These are phyloP conservation scores for Dryococelus australis DNA, from an alignment of 2,888 invertebrate species.

Conservation along the genomic window DNA sequence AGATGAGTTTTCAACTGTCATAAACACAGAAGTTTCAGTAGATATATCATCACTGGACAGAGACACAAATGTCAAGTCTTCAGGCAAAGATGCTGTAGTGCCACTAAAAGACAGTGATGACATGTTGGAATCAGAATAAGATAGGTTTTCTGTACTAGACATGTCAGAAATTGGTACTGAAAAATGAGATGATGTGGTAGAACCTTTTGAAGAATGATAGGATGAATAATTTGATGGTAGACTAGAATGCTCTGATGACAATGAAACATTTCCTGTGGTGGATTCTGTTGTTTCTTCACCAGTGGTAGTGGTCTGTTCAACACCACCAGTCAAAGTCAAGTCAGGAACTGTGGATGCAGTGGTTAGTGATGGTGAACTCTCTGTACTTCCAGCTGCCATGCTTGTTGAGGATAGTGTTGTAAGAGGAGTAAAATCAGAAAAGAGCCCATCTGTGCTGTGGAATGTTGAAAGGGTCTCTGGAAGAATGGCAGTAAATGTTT, in stretches of 20 bases:
- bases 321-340: not conserved
- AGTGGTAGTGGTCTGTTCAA: not conserved
- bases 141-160: not conserved
- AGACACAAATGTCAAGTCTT: not conserved
- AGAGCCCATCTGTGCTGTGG: slow-evolving; percentile 32
- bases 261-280: not conserved
- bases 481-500: not conserved
- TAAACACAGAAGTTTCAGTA: not conserved
- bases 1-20: not conserved
- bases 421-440: slow-evolving; percentile 31
- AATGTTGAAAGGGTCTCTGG: not conserved
- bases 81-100: not conserved
- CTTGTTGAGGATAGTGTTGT: slow-evolving; percentile 18
- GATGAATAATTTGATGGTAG: not conserved
- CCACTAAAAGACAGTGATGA: not conserved
- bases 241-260: not conserved
- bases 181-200: not conserved
- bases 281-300: slow-evolving; percentile 2
- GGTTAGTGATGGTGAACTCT: slow-evolving; percentile 37
- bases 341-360: not conserved
- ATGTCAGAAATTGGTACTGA: not conserved
- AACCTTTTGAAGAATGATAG: not conserved
- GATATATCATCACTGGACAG: not conserved
- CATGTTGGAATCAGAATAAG: not conserved
- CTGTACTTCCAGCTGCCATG: slow-evolving; percentile 38